Evolutionary conservation across 1,140 invertebrate genomes (phyloP).

Genomic region (Phthorimaea operculella): DNA sequence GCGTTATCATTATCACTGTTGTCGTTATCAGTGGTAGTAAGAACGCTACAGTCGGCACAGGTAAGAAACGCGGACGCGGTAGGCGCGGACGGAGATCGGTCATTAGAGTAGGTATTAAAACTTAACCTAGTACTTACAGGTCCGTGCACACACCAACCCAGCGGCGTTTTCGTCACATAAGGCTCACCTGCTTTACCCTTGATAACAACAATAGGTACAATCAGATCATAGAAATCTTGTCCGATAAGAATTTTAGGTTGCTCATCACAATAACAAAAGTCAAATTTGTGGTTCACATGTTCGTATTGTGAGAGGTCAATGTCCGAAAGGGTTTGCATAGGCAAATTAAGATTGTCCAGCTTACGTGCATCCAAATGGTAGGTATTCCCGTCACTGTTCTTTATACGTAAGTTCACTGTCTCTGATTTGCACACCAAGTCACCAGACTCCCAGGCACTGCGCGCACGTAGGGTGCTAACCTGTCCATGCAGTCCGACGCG

Average conservation of each 20-base stretch:
- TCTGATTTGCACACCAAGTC: neutral
- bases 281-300: neutral
- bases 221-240: neutral
- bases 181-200: neutral
- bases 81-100: no score
- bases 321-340: neutral
- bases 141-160: neutral
- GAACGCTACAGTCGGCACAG: no score
- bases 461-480: neutral
- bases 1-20: no score
- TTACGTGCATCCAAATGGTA: neutral
- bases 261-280: neutral
- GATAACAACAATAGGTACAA: neutral
- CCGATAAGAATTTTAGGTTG: neutral
- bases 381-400: neutral
- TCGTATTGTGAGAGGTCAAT: neutral
- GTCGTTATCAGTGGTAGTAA: no score
- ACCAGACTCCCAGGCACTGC: neutral
- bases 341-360: neutral
- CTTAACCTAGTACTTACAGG: neutral
- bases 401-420: neutral
- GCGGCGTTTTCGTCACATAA: neutral
- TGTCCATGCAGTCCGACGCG: neutral
- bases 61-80: no score
- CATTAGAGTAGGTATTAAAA: no score